Base-by-base conservation (phyloP, 1,140 invertebrate species). In the Adelges cooleyi region DNA sequence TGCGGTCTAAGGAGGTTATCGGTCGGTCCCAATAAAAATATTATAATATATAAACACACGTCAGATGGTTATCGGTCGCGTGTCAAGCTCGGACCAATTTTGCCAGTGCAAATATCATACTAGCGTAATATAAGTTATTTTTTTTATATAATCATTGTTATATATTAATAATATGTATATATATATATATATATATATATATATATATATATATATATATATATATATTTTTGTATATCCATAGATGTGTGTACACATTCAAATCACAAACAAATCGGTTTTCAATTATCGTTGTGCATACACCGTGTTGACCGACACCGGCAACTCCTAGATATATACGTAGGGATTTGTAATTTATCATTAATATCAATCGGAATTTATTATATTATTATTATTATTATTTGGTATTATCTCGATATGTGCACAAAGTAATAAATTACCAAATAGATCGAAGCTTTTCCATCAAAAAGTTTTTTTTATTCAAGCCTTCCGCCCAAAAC, bases 291-390 rank as follows among this genome's bases (percentile, higher is more conserved):
- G 20, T 44, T 44, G 38, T 59, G 38, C 53, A 27, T 44, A 42
- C 53, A 27, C 53, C 38, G 38, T 42, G 17, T 8, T n/a, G n/a
- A n/a, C n/a, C n/a, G n/a, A n/a, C n/a, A n/a, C n/a, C 11, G 11
- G 11, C 29, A 6, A 11, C 29, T 56, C 38, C 38, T 56, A 56
- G 53, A 46, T 59, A 44, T 59, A 22, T 23, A 27, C 44, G 5
- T 17, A 42, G 38, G 42, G 27, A 46, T 59, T 59, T 36, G 27
- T 46, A 62, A 46, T 62, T 62, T 62, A 62, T 62, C 56, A 42
- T 42, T 42, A 62, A 62, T n/a, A n/a, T 62, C 46, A 62, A 48
- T 62, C 56, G 40, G 29, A 62, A 62, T 46, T 62, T 62, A 62
- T 62, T 62, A 48, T 59, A 25, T 29, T 29, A 46, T 48, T 20